These are phyloP conservation scores for Syngnathoides biaculeatus DNA, from an alignment of 2,113 vertebrate genomes.

Conservation along the genomic window DNA sequence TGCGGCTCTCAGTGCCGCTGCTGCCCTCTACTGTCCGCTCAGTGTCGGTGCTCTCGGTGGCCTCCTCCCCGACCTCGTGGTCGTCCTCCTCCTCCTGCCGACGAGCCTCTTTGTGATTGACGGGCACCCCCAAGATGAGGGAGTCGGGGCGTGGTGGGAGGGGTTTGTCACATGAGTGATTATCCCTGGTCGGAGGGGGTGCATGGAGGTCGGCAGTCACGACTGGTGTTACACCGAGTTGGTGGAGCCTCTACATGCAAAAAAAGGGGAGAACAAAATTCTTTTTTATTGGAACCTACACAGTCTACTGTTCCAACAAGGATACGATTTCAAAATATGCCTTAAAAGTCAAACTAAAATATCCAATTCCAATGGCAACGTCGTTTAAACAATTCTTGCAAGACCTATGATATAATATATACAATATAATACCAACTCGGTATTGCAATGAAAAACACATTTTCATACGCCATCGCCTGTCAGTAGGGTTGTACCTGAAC, in stretches of 20 bases:
- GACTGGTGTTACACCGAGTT: constrained; percentile 65
- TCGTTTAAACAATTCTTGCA: too few species aligned
- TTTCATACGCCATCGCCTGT: too few species aligned
- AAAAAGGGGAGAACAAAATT: background rate
- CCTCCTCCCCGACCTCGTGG: constrained; percentile 74
- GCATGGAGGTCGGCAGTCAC: constrained; percentile 48
- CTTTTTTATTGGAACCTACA: background rate
- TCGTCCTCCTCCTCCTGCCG: constrained; percentile 63
- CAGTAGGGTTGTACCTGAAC: too few species aligned
- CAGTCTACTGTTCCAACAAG: background rate
- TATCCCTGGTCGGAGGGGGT: constrained; percentile 62
- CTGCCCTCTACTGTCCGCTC: constrained; percentile 92
- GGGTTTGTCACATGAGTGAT: constrained; percentile 55
- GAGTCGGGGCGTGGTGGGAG: constrained; percentile 67
- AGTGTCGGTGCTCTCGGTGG: constrained; percentile 64
- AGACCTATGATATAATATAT: too few species aligned
- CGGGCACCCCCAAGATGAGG: constrained; percentile 71
- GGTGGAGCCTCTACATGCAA: constrained; percentile 80
- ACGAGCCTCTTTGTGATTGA: constrained; percentile 81
- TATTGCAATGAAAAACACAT: too few species aligned
- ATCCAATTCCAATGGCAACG: too few species aligned
- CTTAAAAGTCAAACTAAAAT: too few species aligned
- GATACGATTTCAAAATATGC: background rate
- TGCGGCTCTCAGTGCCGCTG: constrained; percentile 85
- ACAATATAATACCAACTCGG: too few species aligned